Base-by-base conservation (phyloP, 2,888 invertebrate species). In the Hylaea fasciaria region DNA sequence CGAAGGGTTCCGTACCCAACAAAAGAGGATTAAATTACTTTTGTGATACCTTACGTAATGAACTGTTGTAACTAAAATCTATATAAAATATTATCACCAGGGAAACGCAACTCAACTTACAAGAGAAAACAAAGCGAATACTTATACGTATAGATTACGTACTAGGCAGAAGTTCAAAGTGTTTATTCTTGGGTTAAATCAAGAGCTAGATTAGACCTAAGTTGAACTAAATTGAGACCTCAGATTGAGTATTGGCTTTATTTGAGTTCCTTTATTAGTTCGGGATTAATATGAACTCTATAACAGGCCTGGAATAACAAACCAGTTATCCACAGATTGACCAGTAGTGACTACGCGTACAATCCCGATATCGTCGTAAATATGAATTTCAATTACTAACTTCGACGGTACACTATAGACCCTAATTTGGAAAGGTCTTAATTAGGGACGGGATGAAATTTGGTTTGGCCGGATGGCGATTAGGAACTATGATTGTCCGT, bases 11-110 rank as follows among this genome's bases (percentile, higher is more conserved):
- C 62, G 49, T 58, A 58, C 56, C 63, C 61, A 58, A 77, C 77
- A 78, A 77, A 78, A 76, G 75, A 65, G 74, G 76, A 81, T 82
- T 77, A 77, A 67, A 70, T 81, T 80, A 76, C 71, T 68, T 62
- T 64, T 63, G 65, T 66, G 70, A 64, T 68, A 65, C 67, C 43
- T 68, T 68, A 71, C 46, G 54, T 57, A 57, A 68, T 63, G 59
- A 69, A 66, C 68, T 72, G 69, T 67, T 41, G 62, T 54, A 4
- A 54, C 17, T 47, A 32, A 43, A 46, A 40, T 46, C 54, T 55
- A 50, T 16, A 45, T 45, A n/a, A n/a, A n/a, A n/a, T n/a, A n/a
- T n/a, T n/a, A n/a, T n/a, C n/a, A n/a, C n/a, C n/a, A n/a, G n/a
- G n/a, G n/a, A n/a, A n/a, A n/a, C n/a, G n/a, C n/a, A n/a, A n/a